phyloP scores from a whole-genome alignment of 2,113 vertebrate genomes.

The Python bivittatus region DNA sequence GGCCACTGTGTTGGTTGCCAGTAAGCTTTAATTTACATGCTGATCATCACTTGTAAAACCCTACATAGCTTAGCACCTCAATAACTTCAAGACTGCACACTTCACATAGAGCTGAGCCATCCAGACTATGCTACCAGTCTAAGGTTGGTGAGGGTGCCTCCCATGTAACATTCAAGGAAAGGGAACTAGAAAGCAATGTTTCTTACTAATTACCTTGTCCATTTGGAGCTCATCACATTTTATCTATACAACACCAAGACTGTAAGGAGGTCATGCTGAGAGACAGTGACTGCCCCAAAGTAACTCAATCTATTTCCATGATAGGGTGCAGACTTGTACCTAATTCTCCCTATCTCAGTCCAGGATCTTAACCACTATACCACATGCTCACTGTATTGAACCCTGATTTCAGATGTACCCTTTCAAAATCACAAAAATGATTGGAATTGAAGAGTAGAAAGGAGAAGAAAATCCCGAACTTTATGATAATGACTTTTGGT shows the following conservation, averaged over 20 bases:
- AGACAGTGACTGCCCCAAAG: background rate
- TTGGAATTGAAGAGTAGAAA: slow-evolving; percentile 4
- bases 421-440: background rate
- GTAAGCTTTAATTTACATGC: background rate
- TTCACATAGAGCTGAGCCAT: background rate
- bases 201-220: background rate
- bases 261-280: background rate
- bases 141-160: background rate
- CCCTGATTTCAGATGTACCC: background rate
- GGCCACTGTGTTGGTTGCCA: background rate
- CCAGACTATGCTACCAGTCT: background rate
- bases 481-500: slow-evolving; percentile 63
- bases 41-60: background rate
- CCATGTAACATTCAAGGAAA: background rate
- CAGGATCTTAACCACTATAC: background rate
- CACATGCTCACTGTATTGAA: background rate
- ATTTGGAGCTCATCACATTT: background rate
- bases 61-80: background rate
- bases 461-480: slow-evolving; percentile 44
- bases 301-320: background rate
- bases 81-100: background rate
- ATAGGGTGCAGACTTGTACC: background rate
- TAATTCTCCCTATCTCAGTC: background rate
- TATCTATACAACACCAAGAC: background rate
- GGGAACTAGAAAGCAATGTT: background rate